A percentile compares a stretch with the other conserved stretches of the same genome.
Conservation (phyloP, 2,888 invertebrate genomes). For the Tholera decimalis region DNA sequence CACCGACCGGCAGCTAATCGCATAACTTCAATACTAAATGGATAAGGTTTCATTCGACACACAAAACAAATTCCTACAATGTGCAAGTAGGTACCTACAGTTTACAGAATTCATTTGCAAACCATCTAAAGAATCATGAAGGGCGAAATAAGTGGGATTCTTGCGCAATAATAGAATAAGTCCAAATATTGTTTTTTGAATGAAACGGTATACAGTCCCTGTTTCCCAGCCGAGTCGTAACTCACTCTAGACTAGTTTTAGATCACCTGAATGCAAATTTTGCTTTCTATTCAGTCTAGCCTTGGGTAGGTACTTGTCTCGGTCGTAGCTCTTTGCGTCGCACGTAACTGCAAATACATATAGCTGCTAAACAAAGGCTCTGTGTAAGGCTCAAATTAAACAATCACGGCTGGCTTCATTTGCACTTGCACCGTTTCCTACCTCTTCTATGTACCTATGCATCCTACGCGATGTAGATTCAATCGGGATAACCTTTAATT, state of each 20-base stretch:
- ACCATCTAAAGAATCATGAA: slow-evolving; percentile 32
- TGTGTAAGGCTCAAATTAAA: slow-evolving; percentile 51
- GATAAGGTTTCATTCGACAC: slow-evolving; percentile 57
- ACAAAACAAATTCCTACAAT: slow-evolving; percentile 56
- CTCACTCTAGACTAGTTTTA: slow-evolving; percentile 31
- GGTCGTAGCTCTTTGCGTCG: slow-evolving; percentile 27
- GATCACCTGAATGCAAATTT: slow-evolving; percentile 58
- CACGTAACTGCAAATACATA: slow-evolving; percentile 49
- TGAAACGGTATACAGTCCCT: not conserved
- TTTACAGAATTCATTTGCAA: slow-evolving; percentile 35
- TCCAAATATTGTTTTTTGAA: slow-evolving; percentile 3
- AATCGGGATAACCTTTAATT: slow-evolving; percentile 9
- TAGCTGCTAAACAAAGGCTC: slow-evolving; percentile 41
- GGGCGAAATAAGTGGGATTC: slow-evolving; percentile 41
- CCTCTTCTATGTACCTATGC: not conserved
- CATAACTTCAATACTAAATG: slow-evolving; percentile 60
- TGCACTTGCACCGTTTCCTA: slow-evolving; percentile 27
- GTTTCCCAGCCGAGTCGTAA: slow-evolving; percentile 13
- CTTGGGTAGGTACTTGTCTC: slow-evolving; percentile 51
- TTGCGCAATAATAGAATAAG: not conserved
- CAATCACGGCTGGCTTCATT: slow-evolving; percentile 46
- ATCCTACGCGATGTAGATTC: slow-evolving; percentile 17
- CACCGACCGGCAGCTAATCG: slow-evolving; percentile 43
- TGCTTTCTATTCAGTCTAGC: slow-evolving; percentile 60
- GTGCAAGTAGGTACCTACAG: slow-evolving; percentile 19